Evolutionary conservation across 1,140 invertebrate species (phyloP), one percentile per base, ranked within the genome.

Genomic region (Euborellia annulipes): DNA sequence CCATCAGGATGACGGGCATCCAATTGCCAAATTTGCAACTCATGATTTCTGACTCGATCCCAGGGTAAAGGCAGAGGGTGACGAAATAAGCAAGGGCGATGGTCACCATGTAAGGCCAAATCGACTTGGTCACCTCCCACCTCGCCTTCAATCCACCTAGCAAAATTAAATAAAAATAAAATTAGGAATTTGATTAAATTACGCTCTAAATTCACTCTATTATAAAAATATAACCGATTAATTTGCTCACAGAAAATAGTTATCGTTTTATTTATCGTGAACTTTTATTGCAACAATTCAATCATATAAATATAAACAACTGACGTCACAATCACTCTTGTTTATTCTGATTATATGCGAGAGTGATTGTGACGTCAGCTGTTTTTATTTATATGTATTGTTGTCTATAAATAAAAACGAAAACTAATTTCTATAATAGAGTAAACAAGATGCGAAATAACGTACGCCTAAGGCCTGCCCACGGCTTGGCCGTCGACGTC

Each of bases 1-100:
- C 78, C 85, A 93, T 91, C 21, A 93, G 64, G 13, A 91, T 69
- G 2, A 92, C 85, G 0, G 87, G 87, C 85, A 91, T 89, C 87
- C 88, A 92, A 2, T 77, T 77, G 6, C 76, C 75, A 19, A 87
- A 75, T 17, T 71, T 71, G 54, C 86, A 91, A 23, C 83, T 89
- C 27, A 78, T 71, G 23, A 93, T 80, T 63, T 92, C 86, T 0
- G 85, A 86, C 45, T 85, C 76, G 19, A 93, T 87, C 20, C 87
- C 88, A 3, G 88, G 88, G 56, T 92, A 93, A 2, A 92, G 65
- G 46, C 80, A 85, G 1, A 91, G 66, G 0, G 87, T 92, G 0
- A 89, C 84, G 55, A 85, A 85, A 57, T 92, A 92, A 13, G 85
- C 84, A 20, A 87, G 59, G 1, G 76, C 78, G 44, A 92, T 90